phyloP scores from a whole-genome alignment of 2,888 invertebrate genomes.

The Minunthozetes semirufus region DNA sequence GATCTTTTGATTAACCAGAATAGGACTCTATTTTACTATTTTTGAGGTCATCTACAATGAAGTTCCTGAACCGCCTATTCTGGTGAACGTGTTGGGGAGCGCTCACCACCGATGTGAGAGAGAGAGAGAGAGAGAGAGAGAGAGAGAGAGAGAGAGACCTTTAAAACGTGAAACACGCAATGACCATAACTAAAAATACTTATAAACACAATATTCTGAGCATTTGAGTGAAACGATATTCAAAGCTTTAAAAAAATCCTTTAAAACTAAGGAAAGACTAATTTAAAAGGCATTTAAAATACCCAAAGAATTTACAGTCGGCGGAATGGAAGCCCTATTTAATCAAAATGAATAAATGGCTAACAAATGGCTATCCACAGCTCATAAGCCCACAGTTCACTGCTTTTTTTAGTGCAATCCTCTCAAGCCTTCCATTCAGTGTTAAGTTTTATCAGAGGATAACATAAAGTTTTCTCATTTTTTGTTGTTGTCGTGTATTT shows the following conservation, averaged over 20 bases:
- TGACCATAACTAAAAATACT: slow-evolving; percentile 10
- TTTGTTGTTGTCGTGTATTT: neutral
- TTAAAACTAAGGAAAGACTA: neutral
- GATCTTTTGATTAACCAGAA: slow-evolving; percentile 19
- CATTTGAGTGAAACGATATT: neutral
- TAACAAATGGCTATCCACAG: neutral
- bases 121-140: neutral
- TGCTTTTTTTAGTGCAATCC: no score
- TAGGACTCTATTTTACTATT: slow-evolving; percentile 16
- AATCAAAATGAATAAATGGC: neutral
- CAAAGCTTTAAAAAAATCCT: neutral
- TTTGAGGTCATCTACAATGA: slow-evolving; percentile 4
- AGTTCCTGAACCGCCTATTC: slow-evolving; percentile 24
- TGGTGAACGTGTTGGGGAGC: slow-evolving; percentile 23
- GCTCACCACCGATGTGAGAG: neutral
- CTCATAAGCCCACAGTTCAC: neutral
- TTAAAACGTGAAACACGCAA: slow-evolving; percentile 19
- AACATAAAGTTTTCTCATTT: neutral
- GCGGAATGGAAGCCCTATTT: neutral
- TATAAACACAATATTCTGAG: neutral
- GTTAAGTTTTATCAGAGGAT: neutral
- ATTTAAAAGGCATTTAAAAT: neutral
- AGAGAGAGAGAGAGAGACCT: neutral
- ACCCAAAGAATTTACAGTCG: neutral
- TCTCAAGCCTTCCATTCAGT: neutral